Evolutionary conservation across 1,140 invertebrate genomes (phyloP), one percentile per base, ranked within the genome.

Genomic region (Drosophila saltans): DNA sequence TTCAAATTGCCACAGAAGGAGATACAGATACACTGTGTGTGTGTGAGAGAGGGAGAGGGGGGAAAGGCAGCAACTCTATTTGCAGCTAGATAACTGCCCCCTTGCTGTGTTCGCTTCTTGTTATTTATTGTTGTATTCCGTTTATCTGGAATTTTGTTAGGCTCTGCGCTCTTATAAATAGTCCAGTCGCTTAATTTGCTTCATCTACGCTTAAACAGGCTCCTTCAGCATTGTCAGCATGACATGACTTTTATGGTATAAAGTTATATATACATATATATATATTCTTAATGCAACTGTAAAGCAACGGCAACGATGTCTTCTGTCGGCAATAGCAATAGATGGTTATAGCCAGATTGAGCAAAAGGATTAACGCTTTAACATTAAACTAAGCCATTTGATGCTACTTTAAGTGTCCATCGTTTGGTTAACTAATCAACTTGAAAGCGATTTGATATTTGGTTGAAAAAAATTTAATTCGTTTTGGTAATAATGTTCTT

Each of bases 221-320:
- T 24, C 45, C 45, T 21, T 59, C 16, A 59, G 73, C 66, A 40
- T 70, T 76, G 74, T 76, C 74, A 77, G 73, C 74, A 76, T 76
- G 74, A 76, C 66, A 76, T 76, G 73, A 76, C 74, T 76, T 76
- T 76, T 76, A 76, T 76, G 73, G 73, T 65, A 76, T 70, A 62
- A 76, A 76, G 74, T 76, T 76, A 76, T 76, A 76, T 1, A 36
- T 36, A 30, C 3, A 30, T 30, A 30, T 30, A 30, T 30, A 30
- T 4, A 30, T 30, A 30, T 36, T 64, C 65, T 76, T 73, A 76
- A 59, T 52, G 45, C 45, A 52, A 52, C 45, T 52, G 45, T 52
- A 52, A 52, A 52, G 45, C 16, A 16, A 52, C 45, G 9, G 24
- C 21, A 52, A 52, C 24, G 21, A 24, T 26, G 24, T 52, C 45